These are phyloP conservation scores for Acanthisitta chloris DNA, from an alignment of 2,113 vertebrate species.

Conservation along the genomic window DNA sequence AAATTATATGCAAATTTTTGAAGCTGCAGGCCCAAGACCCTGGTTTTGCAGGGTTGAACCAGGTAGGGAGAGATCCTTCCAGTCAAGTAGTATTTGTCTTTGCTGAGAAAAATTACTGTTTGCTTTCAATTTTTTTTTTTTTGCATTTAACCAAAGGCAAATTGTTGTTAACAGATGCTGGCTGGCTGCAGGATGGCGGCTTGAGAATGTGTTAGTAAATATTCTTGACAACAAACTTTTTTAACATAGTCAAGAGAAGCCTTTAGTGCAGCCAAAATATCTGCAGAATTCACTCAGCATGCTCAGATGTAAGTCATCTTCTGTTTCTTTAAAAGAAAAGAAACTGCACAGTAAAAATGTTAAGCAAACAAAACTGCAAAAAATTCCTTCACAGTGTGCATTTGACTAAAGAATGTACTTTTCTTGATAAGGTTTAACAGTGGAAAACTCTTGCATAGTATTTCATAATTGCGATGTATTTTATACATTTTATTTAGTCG, in stretches of 20 bases:
- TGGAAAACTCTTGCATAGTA: background rate
- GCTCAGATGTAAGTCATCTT: background rate
- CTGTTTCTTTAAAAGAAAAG: slow-evolving; percentile 20
- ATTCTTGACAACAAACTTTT: slow-evolving; percentile 40
- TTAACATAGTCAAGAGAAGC: slow-evolving; percentile 3
- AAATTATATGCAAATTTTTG: background rate
- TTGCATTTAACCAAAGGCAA: background rate
- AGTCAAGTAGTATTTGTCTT: background rate
- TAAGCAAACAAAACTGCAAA: background rate
- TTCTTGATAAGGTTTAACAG: background rate
- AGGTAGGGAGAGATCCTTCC: background rate
- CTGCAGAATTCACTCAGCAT: background rate
- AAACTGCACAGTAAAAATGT: background rate
- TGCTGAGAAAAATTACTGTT: background rate
- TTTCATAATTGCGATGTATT: background rate
- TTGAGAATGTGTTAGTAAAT: slow-evolving; percentile 31
- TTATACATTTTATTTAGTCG: background rate
- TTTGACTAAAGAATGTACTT: background rate
- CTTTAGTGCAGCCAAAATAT: slow-evolving; percentile 24
- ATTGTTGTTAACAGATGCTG: slow-evolving; percentile 20
- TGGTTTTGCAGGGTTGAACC: background rate
- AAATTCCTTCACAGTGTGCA: background rate
- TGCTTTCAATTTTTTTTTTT: background rate
- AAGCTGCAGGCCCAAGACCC: background rate
- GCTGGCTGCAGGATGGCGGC: background rate